These are phyloP conservation scores for Brachionus calyciflorus DNA, from an alignment of 1,140 invertebrate genomes.

Conservation along the genomic window DNA sequence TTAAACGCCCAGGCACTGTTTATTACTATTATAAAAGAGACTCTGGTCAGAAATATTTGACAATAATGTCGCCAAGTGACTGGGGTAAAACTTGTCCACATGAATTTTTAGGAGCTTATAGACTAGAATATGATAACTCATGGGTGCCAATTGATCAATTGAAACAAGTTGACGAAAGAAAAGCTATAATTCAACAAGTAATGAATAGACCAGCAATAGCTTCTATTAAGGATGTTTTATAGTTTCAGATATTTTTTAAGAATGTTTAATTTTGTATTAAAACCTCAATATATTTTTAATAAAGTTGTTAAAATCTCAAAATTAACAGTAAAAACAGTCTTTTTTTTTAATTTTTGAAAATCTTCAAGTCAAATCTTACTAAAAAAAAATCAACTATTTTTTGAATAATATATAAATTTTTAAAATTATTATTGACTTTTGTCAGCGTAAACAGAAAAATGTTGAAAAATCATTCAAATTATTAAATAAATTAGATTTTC, in stretches of 20 bases:
- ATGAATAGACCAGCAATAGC: conserved; percentile 27
- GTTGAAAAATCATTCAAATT: no score
- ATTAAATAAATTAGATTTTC: no score
- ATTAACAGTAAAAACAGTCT: no score
- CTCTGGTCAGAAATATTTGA: conserved; percentile 68
- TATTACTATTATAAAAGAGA: conserved; percentile 71
- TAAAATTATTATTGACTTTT: no score
- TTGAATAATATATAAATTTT: no score
- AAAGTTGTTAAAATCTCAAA: no score
- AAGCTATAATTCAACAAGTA: conserved; percentile 21
- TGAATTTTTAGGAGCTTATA: conserved; percentile 67
- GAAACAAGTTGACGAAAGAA: conserved; percentile 48
- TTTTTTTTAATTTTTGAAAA: no score
- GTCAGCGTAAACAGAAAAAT: no score
- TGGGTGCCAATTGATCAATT: conserved; percentile 66
- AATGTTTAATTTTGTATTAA: not conserved
- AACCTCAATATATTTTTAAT: not conserved
- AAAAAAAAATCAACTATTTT: no score
- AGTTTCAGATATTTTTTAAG: not conserved
- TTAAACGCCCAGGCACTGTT: conserved; percentile 69
- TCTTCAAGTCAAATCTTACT: no score
- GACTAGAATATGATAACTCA: conserved; percentile 68
- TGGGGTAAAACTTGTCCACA: conserved; percentile 67
- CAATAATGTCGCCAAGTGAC: conserved; percentile 72
- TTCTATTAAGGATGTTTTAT: conserved; percentile 26